Evolutionary conservation across 2,113 vertebrate species (phyloP).

Genomic region (Sinocyclocheilus maitianheensis): DNA sequence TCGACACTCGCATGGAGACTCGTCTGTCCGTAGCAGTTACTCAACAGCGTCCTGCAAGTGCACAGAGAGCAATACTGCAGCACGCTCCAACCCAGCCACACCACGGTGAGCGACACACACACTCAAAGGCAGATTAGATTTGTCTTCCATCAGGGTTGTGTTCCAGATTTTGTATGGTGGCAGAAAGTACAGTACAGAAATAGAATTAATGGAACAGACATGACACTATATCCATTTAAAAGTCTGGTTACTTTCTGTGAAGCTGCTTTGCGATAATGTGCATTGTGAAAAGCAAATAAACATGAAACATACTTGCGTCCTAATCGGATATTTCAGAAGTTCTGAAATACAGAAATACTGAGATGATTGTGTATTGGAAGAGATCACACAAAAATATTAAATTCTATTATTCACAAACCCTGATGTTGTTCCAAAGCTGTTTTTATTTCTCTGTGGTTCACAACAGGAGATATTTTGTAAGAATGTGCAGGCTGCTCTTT

Average conservation of each 20-base stretch:
- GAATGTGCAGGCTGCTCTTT: not conserved
- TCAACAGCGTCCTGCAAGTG: slow-evolving; percentile 85
- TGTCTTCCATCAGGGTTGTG: slow-evolving; percentile 36
- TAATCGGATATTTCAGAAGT: not conserved
- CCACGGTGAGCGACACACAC: slow-evolving; percentile 67
- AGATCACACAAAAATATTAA: not conserved
- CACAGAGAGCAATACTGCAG: slow-evolving; percentile 86
- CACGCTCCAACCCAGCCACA: slow-evolving; percentile 79
- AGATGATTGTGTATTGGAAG: not conserved
- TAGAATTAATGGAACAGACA: slow-evolving; percentile 29
- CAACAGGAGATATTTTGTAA: not conserved
- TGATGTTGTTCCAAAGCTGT: not conserved
- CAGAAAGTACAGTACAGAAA: slow-evolving; percentile 36
- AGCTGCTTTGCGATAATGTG: too few relatives aligned
- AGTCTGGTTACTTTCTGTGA: not conserved
- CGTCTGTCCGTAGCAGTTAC: slow-evolving; percentile 88
- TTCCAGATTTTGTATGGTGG: slow-evolving; percentile 43
- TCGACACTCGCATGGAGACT: slow-evolving; percentile 82
- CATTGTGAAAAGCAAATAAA: too few relatives aligned
- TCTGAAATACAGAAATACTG: not conserved
- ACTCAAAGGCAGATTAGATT: slow-evolving; percentile 1
- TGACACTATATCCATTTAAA: not conserved
- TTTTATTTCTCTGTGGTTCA: not conserved
- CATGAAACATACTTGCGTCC: not conserved
- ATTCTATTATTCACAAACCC: not conserved